Base-by-base conservation (phyloP, 2,888 invertebrate genomes). In the Pheosia gnoma region DNA sequence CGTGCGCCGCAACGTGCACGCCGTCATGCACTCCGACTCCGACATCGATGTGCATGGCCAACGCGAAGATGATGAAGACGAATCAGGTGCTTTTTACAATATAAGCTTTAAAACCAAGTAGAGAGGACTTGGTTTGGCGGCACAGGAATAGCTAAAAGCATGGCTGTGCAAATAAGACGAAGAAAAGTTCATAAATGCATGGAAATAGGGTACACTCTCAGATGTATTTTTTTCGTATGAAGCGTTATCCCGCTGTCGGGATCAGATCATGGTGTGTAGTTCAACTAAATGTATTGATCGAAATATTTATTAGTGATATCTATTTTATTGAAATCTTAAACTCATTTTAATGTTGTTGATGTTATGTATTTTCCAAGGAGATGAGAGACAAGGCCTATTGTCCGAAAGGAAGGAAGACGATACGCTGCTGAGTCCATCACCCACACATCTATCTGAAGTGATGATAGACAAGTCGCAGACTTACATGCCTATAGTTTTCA, bases 11-110 rank as follows among this genome's bases (percentile, higher is more conserved):
- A 63, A 61, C 9, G 11, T 91, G 60, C 84, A 88, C 52, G 84
- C 84, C 13, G 90, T 95, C 86, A 93, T 96, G 90, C 95, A 95
- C 84, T 94, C 95, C 0, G 96, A 96, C 85, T 96, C 96, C 4
- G 96, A 96, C 86, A 85, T 95, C 57, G 96, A 95, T 83, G 71
- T 97, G 97, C 9, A 41, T 6, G 41, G 8, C 41, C n/a, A n/a
- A 11, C 11, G 9, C 11, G 47, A 47, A 0, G 9, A 47, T 4
- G 37, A n/a, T 5, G 56, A 10, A n/a, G 41, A 41, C 25, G 11
- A 53, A 3, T 37, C 37, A 11, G 53, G 53, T 53, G 8, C 5
- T 11, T 51, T 11, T 53, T 11, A 9, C 47, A 47, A 47, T n/a
- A n/a, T 47, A n/a, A 47, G 47, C 47, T 10, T 9, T 43, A 25